Conservation (phyloP, 2,113 vertebrate species). For the Cololabis saira region DNA sequence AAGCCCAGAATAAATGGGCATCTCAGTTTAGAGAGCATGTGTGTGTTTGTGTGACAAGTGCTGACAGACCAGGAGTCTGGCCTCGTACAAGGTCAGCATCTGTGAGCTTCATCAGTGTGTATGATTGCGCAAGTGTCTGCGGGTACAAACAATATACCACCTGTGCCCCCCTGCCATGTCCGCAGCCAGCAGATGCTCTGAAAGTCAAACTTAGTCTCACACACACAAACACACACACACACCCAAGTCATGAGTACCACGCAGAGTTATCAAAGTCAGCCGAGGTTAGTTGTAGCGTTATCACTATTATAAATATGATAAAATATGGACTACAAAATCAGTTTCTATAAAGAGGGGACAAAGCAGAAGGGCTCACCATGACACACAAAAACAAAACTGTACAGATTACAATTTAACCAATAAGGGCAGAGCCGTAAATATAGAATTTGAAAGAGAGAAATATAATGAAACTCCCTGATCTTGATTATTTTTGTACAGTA, state of each 20-base stretch:
- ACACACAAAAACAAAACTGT: not conserved
- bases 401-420: not conserved
- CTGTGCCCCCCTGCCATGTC: conserved; percentile 76
- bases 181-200: conserved; percentile 77
- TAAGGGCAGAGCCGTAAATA: not conserved
- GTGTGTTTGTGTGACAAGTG: conserved; percentile 58
- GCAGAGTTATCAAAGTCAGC: conserved; percentile 77
- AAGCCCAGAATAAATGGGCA: conserved; percentile 63
- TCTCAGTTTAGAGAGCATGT: conserved; percentile 29
- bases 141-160: conserved; percentile 75
- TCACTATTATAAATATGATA: conserved; percentile 64
- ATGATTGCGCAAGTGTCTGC: conserved; percentile 35
- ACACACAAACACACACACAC: conserved; percentile 34
- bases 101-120: conserved; percentile 61
- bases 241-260: conserved; percentile 42
- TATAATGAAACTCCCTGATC: too few relatives aligned
- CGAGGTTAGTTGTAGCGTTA: conserved; percentile 67
- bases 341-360: conserved; percentile 27
- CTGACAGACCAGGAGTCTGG: conserved; percentile 73
- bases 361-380: not conserved
- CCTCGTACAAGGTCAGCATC: conserved; percentile 75
- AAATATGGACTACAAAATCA: conserved; percentile 65
- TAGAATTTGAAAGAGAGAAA: too few relatives aligned
- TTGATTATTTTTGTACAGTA: too few relatives aligned
- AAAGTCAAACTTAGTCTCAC: conserved; percentile 71